Conservation (phyloP, 2,113 vertebrate species). For the Notechis scutatus region DNA sequence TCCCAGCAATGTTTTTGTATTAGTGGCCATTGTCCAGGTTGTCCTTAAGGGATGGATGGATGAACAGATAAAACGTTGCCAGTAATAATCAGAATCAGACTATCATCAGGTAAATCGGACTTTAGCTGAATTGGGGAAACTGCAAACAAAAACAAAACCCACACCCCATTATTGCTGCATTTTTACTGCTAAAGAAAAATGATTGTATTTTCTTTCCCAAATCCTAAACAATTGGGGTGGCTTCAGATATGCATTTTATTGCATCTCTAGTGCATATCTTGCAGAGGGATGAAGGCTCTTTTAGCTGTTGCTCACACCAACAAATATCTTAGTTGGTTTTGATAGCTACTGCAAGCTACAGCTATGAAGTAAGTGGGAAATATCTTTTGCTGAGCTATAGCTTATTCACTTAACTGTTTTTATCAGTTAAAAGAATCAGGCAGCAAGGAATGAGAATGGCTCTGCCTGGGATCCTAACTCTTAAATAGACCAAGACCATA, state of each 20-base stretch:
- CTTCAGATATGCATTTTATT: background rate
- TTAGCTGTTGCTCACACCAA: background rate
- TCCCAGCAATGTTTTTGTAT: background rate
- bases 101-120: background rate
- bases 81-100: background rate
- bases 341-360: background rate
- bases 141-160: background rate
- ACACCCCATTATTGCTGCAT: background rate
- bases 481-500: background rate
- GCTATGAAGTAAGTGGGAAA: background rate
- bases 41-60: background rate
- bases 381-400: background rate
- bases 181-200: background rate
- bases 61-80: background rate
- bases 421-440: background rate
- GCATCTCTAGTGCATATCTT: background rate
- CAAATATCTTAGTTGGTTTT: background rate
- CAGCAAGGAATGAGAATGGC: background rate
- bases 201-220: background rate
- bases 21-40: background rate
- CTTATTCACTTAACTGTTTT: background rate
- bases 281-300: background rate
- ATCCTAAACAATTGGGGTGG: background rate
- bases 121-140: background rate
- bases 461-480: background rate